Base-by-base conservation (phyloP, 37 sponge, comb jelly and placozoan species). In the Chondrosia reniformis region DNA sequence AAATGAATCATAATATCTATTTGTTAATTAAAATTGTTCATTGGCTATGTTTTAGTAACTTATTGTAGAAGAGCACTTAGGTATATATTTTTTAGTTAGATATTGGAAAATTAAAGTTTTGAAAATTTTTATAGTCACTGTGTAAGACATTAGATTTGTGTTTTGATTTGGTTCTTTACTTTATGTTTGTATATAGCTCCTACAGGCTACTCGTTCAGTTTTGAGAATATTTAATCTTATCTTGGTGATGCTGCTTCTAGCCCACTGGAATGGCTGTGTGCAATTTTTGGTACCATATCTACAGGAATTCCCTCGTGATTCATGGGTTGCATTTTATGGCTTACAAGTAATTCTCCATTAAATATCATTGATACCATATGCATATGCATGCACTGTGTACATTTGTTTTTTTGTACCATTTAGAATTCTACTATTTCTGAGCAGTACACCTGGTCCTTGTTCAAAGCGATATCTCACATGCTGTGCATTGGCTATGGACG, bases 241-340 rank as follows among this genome's bases (percentile, higher is more conserved):
- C 28, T 55, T 84, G 33, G 62, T 45, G 0, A 67, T 89, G 78
- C 75, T 85, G 55, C 75, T 89, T 15, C 74, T 89, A 7, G 81
- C 86, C 39, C 90, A 89, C 55, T 89, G 90, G 90, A 81, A 81
- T 46, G 90, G 83, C 31, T 89, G 90, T 43, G 66, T 89, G n/a
- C 86, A 89, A 76, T 89, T 82, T 57, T 66, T 89, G 10, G 74
- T 85, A 8, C 77, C 83, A 3, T 89, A 64, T 73, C 46, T 89
- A 4, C 69, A 85, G 44, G 90, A 67, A 5, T 85, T 84, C 39
- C 90, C 90, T 19, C 46, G 63, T 34, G 55, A 81, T 45, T 89
- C 90, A 15, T 89, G 90, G 90, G 65, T 89, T 1, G 44, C 86
- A 15, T 67, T 85, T 15, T 69, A 89, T 56, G 28, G 38, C 9